Percentiles rank a stretch among this genome's conserved stretches.
phyloP scores from a whole-genome alignment of 2,888 invertebrate species.

The Amphipoea lucens region DNA sequence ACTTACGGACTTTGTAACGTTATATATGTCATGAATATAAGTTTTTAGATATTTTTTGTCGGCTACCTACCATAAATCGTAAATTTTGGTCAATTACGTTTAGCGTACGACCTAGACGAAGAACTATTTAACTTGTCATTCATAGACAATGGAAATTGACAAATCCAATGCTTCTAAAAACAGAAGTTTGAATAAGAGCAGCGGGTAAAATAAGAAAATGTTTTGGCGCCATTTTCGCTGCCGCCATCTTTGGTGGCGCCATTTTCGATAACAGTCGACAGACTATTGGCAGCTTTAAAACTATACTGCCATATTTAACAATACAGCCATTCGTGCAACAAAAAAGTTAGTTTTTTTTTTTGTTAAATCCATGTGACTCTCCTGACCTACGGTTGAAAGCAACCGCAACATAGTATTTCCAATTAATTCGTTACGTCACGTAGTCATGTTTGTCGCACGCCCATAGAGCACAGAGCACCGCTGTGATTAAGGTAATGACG shows the following conservation, averaged over 20 bases:
- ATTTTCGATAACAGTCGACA: background rate
- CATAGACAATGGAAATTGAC: background rate
- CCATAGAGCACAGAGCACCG: slow-evolving; percentile 48
- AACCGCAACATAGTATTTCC: slow-evolving; percentile 26
- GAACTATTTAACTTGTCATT: too few species aligned
- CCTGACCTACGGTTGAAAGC: background rate
- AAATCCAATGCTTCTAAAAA: background rate
- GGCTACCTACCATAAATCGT: background rate
- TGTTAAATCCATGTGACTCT: background rate
- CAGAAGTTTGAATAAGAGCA: too few species aligned
- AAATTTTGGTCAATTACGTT: background rate
- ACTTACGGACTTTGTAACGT: slow-evolving; percentile 19
- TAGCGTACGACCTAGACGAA: background rate
- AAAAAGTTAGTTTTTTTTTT: background rate
- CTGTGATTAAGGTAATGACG: slow-evolving; percentile 71
- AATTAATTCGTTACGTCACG: slow-evolving; percentile 52
- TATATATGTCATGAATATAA: background rate
- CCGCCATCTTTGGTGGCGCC: slow-evolving; percentile 2
- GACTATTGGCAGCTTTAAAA: background rate
- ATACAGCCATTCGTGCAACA: background rate
- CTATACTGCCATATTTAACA: background rate
- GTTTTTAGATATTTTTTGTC: background rate
- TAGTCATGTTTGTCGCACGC: slow-evolving; percentile 35
- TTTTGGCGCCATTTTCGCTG: background rate
- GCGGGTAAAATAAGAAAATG: background rate